phyloP scores from a whole-genome alignment of 2,113 vertebrate species.

The Lichenostomus cassidix region DNA sequence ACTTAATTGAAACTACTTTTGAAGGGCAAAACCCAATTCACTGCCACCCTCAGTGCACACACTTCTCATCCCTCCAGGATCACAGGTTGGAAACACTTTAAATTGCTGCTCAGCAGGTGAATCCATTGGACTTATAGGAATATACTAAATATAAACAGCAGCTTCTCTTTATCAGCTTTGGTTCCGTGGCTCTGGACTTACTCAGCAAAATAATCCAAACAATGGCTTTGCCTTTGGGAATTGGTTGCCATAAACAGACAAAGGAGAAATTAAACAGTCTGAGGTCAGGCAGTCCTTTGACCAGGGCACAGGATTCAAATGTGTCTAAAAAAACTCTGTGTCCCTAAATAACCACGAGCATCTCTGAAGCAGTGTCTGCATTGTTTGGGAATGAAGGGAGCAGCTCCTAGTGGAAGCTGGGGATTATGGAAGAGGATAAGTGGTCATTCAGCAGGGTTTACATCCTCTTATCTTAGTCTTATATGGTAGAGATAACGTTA shows the following conservation, averaged over 20 bases:
- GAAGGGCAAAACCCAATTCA: background rate
- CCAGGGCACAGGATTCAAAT: background rate
- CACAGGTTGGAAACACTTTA: background rate
- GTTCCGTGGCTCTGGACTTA: background rate
- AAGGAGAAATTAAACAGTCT: background rate
- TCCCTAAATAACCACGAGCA: background rate
- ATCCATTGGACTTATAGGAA: background rate
- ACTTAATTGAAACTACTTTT: background rate
- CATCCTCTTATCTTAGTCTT: background rate
- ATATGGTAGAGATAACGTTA: background rate
- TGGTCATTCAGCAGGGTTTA: background rate
- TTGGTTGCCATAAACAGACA: background rate
- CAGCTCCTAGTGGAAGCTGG: background rate
- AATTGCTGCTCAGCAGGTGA: background rate
- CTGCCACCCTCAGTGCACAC: background rate
- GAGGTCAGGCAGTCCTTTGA: constrained; percentile 1
- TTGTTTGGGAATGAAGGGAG: background rate
- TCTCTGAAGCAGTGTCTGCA: background rate
- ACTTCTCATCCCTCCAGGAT: background rate
- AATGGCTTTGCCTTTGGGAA: constrained; percentile 1
- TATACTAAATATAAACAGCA: background rate
- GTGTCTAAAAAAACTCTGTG: background rate
- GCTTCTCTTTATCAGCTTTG: background rate
- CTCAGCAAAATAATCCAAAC: background rate
- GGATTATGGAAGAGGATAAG: background rate